Conservation (phyloP, 2,113 vertebrate species). For the Felis catus region DNA sequence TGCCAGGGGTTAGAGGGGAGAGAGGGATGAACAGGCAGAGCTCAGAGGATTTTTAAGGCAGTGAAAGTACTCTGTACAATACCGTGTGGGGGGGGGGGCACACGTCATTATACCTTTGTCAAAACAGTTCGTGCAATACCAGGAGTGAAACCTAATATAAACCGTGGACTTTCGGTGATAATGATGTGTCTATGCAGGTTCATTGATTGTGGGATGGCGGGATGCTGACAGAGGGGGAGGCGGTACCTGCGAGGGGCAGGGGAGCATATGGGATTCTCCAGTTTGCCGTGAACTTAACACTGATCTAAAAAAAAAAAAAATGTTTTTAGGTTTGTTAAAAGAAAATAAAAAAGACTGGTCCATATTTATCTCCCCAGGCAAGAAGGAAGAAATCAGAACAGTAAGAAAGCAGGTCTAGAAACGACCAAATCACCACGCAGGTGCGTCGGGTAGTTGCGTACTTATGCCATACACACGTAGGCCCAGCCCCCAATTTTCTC, state of each 20-base stretch:
- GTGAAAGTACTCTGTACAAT: neutral
- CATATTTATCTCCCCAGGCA: neutral
- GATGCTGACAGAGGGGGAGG: neutral
- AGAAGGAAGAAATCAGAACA: neutral
- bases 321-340: neutral
- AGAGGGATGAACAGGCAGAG: neutral
- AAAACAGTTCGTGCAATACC: neutral
- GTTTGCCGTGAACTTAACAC: neutral
- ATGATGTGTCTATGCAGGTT: fast-evolving
- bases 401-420: neutral
- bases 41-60: neutral
- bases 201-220: no score
- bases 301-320: neutral
- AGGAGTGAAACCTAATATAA: neutral
- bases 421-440: neutral
- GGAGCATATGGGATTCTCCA: neutral
- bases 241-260: neutral
- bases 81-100: no score
- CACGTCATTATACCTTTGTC: neutral
- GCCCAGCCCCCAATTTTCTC: neutral
- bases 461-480: fast-evolving
- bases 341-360: neutral
- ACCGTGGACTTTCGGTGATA: neutral
- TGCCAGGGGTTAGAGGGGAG: neutral
- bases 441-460: neutral